Evolutionary conservation across 1,140 invertebrate species (phyloP).

Genomic region (Papilio dardanus): DNA sequence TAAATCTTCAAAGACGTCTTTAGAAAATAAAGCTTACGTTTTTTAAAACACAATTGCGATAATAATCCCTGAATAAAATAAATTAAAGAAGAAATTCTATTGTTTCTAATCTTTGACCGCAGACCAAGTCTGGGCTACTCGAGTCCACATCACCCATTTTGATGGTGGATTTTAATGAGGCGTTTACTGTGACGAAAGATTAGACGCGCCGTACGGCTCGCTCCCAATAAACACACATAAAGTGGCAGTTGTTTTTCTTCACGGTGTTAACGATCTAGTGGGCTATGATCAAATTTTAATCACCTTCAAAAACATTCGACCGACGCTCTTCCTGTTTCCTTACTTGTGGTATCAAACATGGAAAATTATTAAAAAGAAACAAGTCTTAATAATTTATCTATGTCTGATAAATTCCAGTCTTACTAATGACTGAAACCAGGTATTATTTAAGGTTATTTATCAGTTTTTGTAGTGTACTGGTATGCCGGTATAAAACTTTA

Average conservation of each 20-base stretch:
- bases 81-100: not conserved
- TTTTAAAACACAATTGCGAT: not conserved
- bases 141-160: constrained; percentile 61
- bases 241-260: constrained; percentile 42
- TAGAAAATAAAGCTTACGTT: not conserved
- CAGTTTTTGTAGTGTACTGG: not conserved
- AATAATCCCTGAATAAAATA: not conserved
- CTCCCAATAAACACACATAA: constrained; percentile 60
- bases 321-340: constrained; percentile 17
- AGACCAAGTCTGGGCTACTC: constrained; percentile 44
- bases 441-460: not conserved
- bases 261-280: constrained; percentile 40
- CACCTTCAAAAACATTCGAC: constrained; percentile 16
- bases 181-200: constrained; percentile 69
- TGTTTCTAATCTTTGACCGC: constrained; percentile 26
- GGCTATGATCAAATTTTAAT: constrained; percentile 29
- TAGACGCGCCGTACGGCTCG: constrained; percentile 47
- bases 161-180: constrained; percentile 70
- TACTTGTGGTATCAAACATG: not conserved
- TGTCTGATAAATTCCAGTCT: constrained; percentile 4
- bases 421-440: not conserved
- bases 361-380: not conserved
- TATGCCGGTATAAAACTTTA: constrained; percentile 22
- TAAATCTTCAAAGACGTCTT: too few species aligned
- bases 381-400: not conserved